These are phyloP conservation scores for Melanerpes aurifrons DNA, from an alignment of 2,113 vertebrate genomes.

Conservation along the genomic window DNA sequence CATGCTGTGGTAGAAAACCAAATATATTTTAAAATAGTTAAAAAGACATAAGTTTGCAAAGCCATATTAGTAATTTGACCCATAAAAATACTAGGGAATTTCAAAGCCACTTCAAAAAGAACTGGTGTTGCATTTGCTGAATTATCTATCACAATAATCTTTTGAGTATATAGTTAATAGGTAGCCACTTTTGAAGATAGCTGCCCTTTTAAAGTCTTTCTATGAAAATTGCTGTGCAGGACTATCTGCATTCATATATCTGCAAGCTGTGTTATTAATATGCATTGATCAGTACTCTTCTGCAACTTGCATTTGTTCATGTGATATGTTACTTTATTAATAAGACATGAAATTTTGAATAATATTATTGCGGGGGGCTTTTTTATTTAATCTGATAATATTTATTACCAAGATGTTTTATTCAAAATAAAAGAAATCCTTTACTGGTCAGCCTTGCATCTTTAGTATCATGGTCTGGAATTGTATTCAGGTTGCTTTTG, in stretches of 20 bases:
- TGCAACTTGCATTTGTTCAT: not conserved
- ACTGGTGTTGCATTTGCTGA: not conserved
- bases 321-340: not conserved
- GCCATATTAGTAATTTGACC: not conserved
- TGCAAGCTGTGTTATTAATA: not conserved
- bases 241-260: not conserved
- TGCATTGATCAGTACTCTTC: not conserved
- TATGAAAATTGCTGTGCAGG: not conserved
- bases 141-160: not conserved
- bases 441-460: rapidly evolving
- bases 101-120: not conserved
- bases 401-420: not conserved
- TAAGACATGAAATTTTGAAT: not conserved
- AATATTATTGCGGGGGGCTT: not conserved
- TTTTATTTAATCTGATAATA: not conserved
- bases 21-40: not conserved
- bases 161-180: not conserved
- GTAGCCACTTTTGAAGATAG: not conserved
- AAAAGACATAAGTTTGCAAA: not conserved
- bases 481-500: not conserved
- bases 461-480: not conserved
- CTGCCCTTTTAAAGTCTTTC: not conserved
- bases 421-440: not conserved
- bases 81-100: not conserved
- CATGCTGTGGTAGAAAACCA: not conserved